A percentile compares a stretch with the other conserved stretches of the same genome.
Conservation (phyloP, 2,113 vertebrate genomes). For the Spheniscus mendiculus region DNA sequence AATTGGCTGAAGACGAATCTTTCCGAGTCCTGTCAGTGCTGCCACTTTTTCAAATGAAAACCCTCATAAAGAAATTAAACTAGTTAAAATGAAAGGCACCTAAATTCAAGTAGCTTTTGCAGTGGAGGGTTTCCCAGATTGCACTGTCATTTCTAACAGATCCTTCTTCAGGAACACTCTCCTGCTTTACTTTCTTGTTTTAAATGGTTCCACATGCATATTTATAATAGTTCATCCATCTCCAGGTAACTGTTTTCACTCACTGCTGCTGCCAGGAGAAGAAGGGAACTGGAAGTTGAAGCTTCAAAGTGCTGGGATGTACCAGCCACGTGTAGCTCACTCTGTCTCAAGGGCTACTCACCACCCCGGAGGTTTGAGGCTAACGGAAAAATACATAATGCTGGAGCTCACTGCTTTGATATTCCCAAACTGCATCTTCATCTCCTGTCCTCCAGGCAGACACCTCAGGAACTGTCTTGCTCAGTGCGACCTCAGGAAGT, state of each 20-base stretch:
- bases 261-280: background rate
- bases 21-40: background rate
- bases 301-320: background rate
- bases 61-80: conserved; percentile 44
- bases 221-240: background rate
- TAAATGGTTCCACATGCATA: background rate
- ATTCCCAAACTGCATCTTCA: background rate
- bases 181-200: background rate
- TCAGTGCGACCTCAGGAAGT: background rate
- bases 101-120: background rate
- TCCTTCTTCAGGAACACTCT: background rate
- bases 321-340: background rate
- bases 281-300: background rate
- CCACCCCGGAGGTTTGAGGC: background rate
- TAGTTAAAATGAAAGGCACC: background rate
- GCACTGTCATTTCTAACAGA: background rate
- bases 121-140: background rate
- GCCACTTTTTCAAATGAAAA: conserved; percentile 46
- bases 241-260: background rate
- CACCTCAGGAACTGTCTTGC: background rate
- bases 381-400: background rate
- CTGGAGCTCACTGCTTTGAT: background rate
- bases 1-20: conserved; percentile 20
- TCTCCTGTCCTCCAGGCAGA: background rate
- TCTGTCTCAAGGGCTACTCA: background rate